phyloP scores from a whole-genome alignment of 2,888 invertebrate genomes.

The Papilio protenor region DNA sequence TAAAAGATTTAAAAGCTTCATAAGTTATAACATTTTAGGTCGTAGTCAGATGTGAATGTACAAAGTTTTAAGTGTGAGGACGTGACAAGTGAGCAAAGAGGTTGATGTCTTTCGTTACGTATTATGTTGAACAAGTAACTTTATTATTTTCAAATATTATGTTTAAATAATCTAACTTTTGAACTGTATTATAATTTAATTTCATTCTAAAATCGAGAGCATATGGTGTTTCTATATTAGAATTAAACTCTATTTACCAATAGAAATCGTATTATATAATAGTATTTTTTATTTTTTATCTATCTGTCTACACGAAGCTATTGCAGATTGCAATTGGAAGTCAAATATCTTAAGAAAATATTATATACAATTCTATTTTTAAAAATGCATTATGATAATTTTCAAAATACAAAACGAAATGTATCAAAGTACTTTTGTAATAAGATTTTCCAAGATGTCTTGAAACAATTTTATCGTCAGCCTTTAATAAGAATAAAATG shows the following conservation, averaged over 20 bases:
- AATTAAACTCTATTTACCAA: background rate
- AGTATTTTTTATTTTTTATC: too few species aligned
- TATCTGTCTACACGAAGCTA: too few species aligned
- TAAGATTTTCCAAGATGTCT: too few species aligned
- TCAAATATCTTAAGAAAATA: too few species aligned
- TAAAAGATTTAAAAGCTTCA: conserved; percentile 28
- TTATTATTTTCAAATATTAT: background rate
- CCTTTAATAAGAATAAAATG: too few species aligned
- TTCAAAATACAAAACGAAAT: too few species aligned
- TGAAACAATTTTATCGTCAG: too few species aligned
- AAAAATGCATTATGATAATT: too few species aligned
- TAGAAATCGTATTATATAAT: background rate
- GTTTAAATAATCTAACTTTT: background rate
- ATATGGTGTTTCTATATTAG: background rate
- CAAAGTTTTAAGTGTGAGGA: conserved; percentile 32
- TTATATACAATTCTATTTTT: too few species aligned
- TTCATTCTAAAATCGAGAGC: too few species aligned
- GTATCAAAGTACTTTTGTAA: too few species aligned
- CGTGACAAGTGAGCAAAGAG: conserved; percentile 35
- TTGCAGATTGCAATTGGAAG: too few species aligned
- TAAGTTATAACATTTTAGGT: conserved; percentile 31
- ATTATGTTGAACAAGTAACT: background rate
- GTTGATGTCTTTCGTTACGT: background rate
- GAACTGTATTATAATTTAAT: background rate
- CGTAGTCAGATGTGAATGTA: conserved; percentile 34